A percentile compares a stretch with the other conserved stretches of the same genome.
phyloP scores from a whole-genome alignment of 2,888 invertebrate genomes.

The Lapara coniferarum region DNA sequence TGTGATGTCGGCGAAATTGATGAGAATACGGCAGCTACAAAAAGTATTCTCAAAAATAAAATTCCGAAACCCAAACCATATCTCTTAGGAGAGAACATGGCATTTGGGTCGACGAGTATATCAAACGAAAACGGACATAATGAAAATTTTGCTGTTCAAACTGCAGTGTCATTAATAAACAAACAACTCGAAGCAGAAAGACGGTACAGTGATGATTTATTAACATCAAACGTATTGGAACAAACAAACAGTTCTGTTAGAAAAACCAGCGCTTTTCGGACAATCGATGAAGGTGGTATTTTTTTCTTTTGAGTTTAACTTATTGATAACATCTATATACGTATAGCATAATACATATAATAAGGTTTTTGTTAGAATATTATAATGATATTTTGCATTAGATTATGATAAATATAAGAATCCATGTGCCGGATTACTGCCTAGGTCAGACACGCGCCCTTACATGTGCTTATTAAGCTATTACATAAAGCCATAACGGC shows the following conservation, averaged over 20 bases:
- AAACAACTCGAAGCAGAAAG: conserved; percentile 63
- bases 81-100: conserved; percentile 87
- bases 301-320: background rate
- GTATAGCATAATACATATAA: too few species aligned
- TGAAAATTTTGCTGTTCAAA: conserved; percentile 46
- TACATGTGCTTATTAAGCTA: too few species aligned
- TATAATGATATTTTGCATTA: too few species aligned
- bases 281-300: conserved; percentile 59
- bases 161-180: conserved; percentile 71
- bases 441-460: too few species aligned
- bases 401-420: too few species aligned
- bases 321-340: background rate
- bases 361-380: too few species aligned
- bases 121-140: conserved; percentile 42
- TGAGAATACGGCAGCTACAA: conserved; percentile 83
- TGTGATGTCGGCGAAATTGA: conserved; percentile 69
- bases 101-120: conserved; percentile 61
- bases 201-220: conserved; percentile 48
- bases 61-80: conserved; percentile 89
- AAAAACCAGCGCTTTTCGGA: conserved; percentile 53
- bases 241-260: conserved; percentile 46
- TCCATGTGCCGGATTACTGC: too few species aligned
- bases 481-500: too few species aligned
- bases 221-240: conserved; percentile 45
- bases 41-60: conserved; percentile 89